These are phyloP conservation scores for Diadumene lineata DNA, from an alignment of 92 coral and sea anemone genomes.

Conservation along the genomic window DNA sequence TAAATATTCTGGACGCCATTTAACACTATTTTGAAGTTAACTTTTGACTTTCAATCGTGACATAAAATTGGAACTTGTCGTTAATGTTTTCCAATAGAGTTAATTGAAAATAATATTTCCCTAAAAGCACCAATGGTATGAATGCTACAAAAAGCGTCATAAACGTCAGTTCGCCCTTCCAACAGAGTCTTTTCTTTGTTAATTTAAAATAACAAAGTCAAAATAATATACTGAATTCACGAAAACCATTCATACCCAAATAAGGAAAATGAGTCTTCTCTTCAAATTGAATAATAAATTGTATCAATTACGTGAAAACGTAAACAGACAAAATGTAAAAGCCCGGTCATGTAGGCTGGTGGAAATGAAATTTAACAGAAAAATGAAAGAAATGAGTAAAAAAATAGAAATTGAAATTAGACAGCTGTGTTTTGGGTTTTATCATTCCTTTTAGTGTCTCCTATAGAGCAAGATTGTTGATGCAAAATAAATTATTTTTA, in stretches of 20 bases:
- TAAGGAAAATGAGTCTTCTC: constrained; percentile 4
- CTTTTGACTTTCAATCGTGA: too few relatives aligned
- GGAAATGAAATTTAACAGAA: too few relatives aligned
- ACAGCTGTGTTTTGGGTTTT: too few relatives aligned
- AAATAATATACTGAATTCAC: constrained; percentile 11
- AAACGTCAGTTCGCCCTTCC: background rate
- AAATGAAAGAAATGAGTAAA: too few relatives aligned
- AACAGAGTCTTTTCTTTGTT: background rate
- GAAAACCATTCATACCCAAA: background rate
- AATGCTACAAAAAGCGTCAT: background rate
- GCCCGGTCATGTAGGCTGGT: too few relatives aligned
- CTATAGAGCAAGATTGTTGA: too few relatives aligned
- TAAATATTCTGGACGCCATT: constrained; percentile 2
- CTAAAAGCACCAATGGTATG: too few relatives aligned
- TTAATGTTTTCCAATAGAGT: background rate
- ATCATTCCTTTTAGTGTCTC: too few relatives aligned
- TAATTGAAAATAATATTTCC: background rate
- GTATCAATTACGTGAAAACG: background rate
- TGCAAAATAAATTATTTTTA: too few relatives aligned
- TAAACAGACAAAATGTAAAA: background rate
- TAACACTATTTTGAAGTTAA: background rate
- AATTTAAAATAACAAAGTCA: background rate
- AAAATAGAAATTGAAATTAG: too few relatives aligned
- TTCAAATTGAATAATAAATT: background rate
- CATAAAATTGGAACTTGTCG: too few relatives aligned